A percentile compares a stretch with the other conserved stretches of the same genome.
Conservation (phyloP, 1,140 invertebrate species). For the Ganaspis sp. region DNA sequence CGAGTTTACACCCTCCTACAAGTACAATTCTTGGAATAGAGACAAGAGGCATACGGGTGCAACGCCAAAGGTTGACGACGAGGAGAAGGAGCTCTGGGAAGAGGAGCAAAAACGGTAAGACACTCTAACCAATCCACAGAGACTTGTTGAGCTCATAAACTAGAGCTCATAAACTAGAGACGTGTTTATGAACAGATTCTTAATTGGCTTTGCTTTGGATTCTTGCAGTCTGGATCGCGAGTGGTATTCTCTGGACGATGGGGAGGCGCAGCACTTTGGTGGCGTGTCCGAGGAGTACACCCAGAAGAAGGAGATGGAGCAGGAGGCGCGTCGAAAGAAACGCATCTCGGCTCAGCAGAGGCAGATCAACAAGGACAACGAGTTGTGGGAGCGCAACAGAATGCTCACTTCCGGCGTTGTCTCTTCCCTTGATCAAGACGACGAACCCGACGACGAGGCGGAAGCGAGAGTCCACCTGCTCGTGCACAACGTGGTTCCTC, state of each 20-base stretch:
- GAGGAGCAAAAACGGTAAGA: constrained; percentile 86
- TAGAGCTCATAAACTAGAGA: too few species aligned
- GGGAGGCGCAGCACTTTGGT: constrained; percentile 94
- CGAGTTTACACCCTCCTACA: constrained; percentile 91
- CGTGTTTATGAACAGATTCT: too few species aligned
- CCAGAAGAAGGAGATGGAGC: constrained; percentile 92
- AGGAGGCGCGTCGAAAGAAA: constrained; percentile 93
- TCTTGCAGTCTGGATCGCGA: constrained; percentile 88
- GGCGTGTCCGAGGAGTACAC: constrained; percentile 94
- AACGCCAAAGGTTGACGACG: constrained; percentile 79
- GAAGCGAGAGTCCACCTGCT: constrained; percentile 96
- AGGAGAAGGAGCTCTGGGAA: constrained; percentile 91
- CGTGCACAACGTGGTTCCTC: constrained; percentile 99
- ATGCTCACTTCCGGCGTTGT: constrained; percentile 98
- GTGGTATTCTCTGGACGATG: constrained; percentile 97
- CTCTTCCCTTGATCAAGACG: constrained; percentile 90
- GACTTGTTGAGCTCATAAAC: too few species aligned
- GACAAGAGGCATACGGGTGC: constrained; percentile 80
- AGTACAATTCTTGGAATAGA: constrained; percentile 87
- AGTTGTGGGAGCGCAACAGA: constrained; percentile 98
- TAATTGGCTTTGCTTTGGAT: too few species aligned
- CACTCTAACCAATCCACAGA: constrained; percentile 10
- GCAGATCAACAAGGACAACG: constrained; percentile 98
- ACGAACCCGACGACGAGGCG: constrained; percentile 94
- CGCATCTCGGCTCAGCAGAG: constrained; percentile 95